These are phyloP conservation scores for Gymnorhina tibicen DNA, from an alignment of 2,113 vertebrate species.

Conservation along the genomic window DNA sequence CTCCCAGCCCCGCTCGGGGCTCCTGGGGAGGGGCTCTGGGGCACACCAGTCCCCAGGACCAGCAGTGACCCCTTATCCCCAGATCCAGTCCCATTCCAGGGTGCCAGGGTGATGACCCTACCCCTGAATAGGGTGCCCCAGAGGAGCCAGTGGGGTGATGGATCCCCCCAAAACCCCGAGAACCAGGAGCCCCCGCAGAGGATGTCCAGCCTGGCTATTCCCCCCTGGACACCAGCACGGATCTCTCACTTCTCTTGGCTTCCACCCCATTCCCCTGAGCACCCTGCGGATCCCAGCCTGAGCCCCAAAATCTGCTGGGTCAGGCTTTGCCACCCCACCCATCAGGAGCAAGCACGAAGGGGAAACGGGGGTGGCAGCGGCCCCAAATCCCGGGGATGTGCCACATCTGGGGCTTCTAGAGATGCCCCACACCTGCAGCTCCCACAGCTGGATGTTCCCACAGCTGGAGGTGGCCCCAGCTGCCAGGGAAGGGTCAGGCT, in stretches of 20 bases:
- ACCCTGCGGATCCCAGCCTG: accelerated
- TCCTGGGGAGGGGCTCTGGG: background rate
- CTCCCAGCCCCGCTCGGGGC: accelerated
- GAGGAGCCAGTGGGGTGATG: accelerated
- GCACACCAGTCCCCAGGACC: background rate
- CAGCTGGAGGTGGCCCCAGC: background rate
- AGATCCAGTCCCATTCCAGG: background rate
- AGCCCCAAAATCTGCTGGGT: background rate
- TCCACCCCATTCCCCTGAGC: background rate
- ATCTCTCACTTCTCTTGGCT: accelerated
- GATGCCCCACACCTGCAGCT: background rate
- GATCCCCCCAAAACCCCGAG: accelerated
- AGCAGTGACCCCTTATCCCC: background rate
- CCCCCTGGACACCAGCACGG: background rate
- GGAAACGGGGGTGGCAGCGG: accelerated
- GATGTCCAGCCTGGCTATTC: background rate
- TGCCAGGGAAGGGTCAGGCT: background rate
- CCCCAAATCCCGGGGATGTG: background rate
- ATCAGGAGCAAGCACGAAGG: background rate
- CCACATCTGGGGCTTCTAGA: background rate
- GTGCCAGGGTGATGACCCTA: background rate
- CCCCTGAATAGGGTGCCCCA: too few species aligned
- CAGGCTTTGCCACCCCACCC: background rate
- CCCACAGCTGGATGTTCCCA: background rate
- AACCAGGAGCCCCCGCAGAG: accelerated